A percentile compares a stretch with the other conserved stretches of the same genome.
phyloP scores from a whole-genome alignment of 1,140 invertebrate genomes.

The Drosophila sp. region DNA sequence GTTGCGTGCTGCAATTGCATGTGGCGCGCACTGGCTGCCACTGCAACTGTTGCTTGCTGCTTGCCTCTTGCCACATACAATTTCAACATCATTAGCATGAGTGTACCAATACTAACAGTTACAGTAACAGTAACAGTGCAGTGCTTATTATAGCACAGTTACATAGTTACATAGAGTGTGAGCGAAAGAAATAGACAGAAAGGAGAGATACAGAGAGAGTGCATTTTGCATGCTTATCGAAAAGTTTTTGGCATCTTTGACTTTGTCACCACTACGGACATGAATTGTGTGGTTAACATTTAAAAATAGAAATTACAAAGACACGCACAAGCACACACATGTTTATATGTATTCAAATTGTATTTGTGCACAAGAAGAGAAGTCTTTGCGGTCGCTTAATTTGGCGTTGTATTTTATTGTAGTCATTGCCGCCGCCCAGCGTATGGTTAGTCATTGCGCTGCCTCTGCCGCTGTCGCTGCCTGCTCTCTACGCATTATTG shows the following conservation, averaged over 20 bases:
- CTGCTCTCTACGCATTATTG: conserved; percentile 57
- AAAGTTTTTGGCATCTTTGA: conserved; percentile 36
- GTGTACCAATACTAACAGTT: conserved; percentile 62
- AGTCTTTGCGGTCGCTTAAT: conserved; percentile 60
- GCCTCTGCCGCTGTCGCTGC: neutral
- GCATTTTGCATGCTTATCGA: conserved; percentile 28
- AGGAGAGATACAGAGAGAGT: conserved; percentile 3
- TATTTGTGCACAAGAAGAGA: conserved; percentile 19
- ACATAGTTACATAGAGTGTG: conserved; percentile 3
- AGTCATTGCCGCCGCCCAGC: conserved; percentile 38
- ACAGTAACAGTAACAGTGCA: conserved; percentile 59
- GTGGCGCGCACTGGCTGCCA: conserved; percentile 33
- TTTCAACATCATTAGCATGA: conserved; percentile 63
- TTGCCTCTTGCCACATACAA: conserved; percentile 41
- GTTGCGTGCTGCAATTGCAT: conserved; percentile 65
- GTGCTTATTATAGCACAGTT: conserved; percentile 35
- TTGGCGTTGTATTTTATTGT: conserved; percentile 68
- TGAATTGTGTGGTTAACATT: conserved; percentile 33
- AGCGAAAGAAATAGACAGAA: neutral
- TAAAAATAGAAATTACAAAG: conserved; percentile 79
- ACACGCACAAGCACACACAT: conserved; percentile 18
- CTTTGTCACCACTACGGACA: conserved; percentile 38
- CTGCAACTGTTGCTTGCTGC: conserved; percentile 19
- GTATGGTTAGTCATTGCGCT: conserved; percentile 29
- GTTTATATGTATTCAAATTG: conserved; percentile 3